These are phyloP conservation scores for Cheirogaleus medius DNA, from an alignment of 2,113 vertebrate species.

Conservation along the genomic window DNA sequence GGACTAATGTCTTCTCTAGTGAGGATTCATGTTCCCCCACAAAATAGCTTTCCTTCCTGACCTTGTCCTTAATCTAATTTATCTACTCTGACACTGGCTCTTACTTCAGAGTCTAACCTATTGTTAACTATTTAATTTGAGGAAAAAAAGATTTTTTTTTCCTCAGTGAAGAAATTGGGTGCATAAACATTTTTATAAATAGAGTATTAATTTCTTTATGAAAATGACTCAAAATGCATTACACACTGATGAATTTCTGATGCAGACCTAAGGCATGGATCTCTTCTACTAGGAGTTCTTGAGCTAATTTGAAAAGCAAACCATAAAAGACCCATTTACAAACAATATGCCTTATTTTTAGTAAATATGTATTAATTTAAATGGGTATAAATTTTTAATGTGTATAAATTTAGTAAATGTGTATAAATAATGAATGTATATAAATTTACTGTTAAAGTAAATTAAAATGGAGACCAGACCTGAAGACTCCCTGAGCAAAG, in stretches of 20 bases:
- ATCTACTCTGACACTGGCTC: neutral
- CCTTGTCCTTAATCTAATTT: neutral
- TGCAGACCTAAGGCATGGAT: neutral
- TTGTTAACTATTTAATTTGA: neutral
- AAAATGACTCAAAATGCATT: neutral
- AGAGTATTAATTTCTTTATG: neutral
- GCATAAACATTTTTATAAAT: neutral
- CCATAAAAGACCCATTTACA: neutral
- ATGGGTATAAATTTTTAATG: too few species aligned
- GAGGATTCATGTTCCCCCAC: neutral
- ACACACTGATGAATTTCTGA: neutral
- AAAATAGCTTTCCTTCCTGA: neutral
- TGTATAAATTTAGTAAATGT: neutral
- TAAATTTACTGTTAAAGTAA: neutral
- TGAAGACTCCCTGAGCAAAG: neutral
- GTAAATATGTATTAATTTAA: too few species aligned
- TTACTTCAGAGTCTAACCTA: neutral
- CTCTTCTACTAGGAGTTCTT: neutral
- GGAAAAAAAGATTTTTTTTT: rapidly evolving
- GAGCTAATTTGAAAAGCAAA: neutral
- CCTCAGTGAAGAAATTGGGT: neutral
- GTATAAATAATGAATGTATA: neutral
- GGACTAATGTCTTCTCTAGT: neutral
- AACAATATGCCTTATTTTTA: neutral
- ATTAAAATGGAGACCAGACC: neutral